Percentiles rank a stretch among this genome's conserved stretches.
Evolutionary conservation across 2,888 invertebrate genomes (phyloP).

Genomic region (Lordiphosa andalusiaca): DNA sequence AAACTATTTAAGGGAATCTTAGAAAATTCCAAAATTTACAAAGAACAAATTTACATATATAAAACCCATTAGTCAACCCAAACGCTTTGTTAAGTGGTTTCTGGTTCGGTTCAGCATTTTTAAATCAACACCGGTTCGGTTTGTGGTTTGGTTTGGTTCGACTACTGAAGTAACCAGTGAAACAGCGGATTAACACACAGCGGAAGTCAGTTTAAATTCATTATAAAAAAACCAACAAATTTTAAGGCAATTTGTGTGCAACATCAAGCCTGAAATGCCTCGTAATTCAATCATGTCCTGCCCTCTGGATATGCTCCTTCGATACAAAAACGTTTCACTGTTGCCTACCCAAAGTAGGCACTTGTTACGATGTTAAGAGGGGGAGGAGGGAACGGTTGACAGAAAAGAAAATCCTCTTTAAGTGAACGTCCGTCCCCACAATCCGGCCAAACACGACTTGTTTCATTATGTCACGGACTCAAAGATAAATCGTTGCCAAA

Average conservation of each 20-base stretch:
- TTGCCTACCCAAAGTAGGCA: slow-evolving; percentile 59
- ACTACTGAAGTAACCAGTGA: too few relatives aligned
- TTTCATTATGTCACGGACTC: slow-evolving; percentile 49
- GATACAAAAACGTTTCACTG: background rate
- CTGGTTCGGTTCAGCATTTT: too few relatives aligned
- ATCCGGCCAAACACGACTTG: slow-evolving; percentile 4
- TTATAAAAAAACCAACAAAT: background rate
- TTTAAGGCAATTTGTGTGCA: slow-evolving; percentile 1
- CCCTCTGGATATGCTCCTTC: background rate
- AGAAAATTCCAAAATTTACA: too few relatives aligned
- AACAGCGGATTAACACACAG: too few relatives aligned
- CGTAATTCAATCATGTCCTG: slow-evolving; percentile 5
- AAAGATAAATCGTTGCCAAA: slow-evolving; percentile 53
- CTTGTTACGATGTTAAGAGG: slow-evolving; percentile 17
- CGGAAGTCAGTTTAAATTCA: too few relatives aligned
- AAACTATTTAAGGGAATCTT: too few relatives aligned
- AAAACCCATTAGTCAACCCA: too few relatives aligned
- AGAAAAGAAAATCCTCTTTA: slow-evolving; percentile 53
- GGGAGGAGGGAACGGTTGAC: background rate
- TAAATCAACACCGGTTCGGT: too few relatives aligned
- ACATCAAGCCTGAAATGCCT: slow-evolving; percentile 3
- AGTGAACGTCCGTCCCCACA: slow-evolving; percentile 37
- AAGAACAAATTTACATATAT: too few relatives aligned
- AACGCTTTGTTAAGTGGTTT: too few relatives aligned
- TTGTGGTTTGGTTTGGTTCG: too few relatives aligned